These are phyloP conservation scores for Orbicella faveolata DNA, from an alignment of 64 coral and sea anemone genomes.

Conservation along the genomic window DNA sequence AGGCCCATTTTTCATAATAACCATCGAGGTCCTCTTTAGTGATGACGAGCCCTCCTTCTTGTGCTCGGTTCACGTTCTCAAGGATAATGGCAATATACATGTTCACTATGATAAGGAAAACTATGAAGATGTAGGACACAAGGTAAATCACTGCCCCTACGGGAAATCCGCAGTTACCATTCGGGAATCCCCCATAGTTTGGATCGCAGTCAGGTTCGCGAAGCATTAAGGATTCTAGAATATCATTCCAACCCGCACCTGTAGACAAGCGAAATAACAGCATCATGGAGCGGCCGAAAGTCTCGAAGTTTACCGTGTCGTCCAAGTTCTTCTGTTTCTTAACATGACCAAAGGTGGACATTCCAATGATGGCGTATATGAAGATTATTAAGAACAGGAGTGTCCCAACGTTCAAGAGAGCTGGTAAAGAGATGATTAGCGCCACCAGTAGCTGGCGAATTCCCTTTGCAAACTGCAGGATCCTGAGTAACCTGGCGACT, in stretches of 20 bases:
- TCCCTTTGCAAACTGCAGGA: conserved; percentile 81
- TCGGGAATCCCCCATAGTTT: conserved; percentile 29
- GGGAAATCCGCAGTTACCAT: conserved; percentile 66
- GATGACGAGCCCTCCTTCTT: conserved; percentile 63
- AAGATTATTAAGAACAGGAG: conserved; percentile 70
- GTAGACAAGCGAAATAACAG: conserved; percentile 78
- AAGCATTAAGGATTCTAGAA: conserved; percentile 72
- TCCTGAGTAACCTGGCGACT: conserved; percentile 50
- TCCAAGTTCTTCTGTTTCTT: conserved; percentile 68
- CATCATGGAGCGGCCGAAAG: conserved; percentile 64
- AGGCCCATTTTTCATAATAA: conserved; percentile 80
- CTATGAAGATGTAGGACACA: conserved; percentile 75
- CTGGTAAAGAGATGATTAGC: conserved; percentile 72
- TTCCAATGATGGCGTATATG: conserved; percentile 79
- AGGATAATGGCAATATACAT: conserved; percentile 88
- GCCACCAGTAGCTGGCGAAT: conserved; percentile 74
- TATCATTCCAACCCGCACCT: conserved; percentile 77
- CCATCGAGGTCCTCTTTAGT: conserved; percentile 78
- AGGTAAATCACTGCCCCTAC: conserved; percentile 55
- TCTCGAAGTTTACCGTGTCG: conserved; percentile 80
- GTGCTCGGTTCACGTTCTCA: conserved; percentile 65
- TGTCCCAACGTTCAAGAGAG: conserved; percentile 76
- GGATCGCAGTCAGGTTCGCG: conserved; percentile 67
- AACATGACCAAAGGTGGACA: conserved; percentile 72
- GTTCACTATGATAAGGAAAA: conserved; percentile 77